Base-by-base conservation (phyloP, 1,140 invertebrate genomes). In the Zaprionus nigranus region DNA sequence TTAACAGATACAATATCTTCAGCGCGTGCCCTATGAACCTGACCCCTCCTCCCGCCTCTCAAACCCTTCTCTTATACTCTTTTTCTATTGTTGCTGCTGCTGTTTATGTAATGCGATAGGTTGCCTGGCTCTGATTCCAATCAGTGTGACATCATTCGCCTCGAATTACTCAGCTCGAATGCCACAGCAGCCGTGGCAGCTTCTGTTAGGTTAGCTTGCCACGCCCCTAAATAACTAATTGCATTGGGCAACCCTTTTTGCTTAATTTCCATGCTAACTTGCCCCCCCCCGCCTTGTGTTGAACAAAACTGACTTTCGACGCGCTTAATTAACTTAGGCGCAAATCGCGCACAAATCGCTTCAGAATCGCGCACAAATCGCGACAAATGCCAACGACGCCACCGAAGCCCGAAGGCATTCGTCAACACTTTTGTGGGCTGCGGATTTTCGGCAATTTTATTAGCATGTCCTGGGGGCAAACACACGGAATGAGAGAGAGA, bases 381-480 rank as follows among this genome's bases (percentile, higher is more conserved):
- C 58, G 30, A 28, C 61, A 65, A 63, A 65, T 63, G 74, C 71
- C 65, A 56, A 49, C 2, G 57, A 15, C 17, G 43, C 43, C 4
- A 12, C 7, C 43, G 51, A 49, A 61, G 58, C 58, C 26, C 30
- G 12, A 72, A 64, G 62, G 58, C 71, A 78, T 75, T 81, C 75
- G 79, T 78, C 79, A 81, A 81, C 79, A 78, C 71, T 64, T 71
- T 78, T 58, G 40, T 58, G 77, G 73, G 72, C 71, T 75, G 66
- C 56, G 80, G 84, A 87, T 87, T 87, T 87, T 68, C 66, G 78
- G 78, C 85, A 90, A 90, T 90, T 90, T 90, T 90, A 90, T 90
- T 90, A 90, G 85, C 85, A 71, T 71, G 82, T 90, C 85, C 85
- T 85, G 62, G 56, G 64, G 85, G 73, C 70, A 70, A 61, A 57